These are phyloP conservation scores for Lottia gigantea DNA, from an alignment of 2,888 invertebrate genomes.

Conservation along the genomic window DNA sequence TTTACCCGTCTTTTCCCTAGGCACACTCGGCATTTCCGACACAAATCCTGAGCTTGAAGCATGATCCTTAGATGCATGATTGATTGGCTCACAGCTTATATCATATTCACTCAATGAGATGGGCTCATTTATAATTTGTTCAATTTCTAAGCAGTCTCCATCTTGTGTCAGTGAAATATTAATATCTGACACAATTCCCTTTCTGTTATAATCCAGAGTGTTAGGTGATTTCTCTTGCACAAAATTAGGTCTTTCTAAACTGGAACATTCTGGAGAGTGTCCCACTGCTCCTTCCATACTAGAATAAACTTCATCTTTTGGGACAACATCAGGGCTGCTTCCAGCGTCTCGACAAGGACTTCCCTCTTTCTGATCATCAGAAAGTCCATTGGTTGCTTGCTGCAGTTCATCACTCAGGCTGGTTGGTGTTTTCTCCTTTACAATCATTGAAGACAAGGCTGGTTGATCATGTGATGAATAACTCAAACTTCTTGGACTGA, in stretches of 20 bases:
- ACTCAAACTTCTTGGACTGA: too few species aligned
- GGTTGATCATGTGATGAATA: too few species aligned
- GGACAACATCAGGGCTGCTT: background rate
- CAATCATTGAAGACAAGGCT: too few species aligned
- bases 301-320: background rate
- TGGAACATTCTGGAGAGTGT: background rate
- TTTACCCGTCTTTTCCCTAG: too few species aligned
- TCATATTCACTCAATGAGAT: background rate
- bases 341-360: background rate
- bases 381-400: background rate
- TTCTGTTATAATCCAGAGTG: background rate
- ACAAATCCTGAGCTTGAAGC: background rate
- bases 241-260: background rate
- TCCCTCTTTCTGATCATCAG: background rate
- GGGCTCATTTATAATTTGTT: constrained; percentile 5
- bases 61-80: background rate
- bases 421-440: too few species aligned
- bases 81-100: background rate
- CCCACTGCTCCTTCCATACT: constrained; percentile 7
- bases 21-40: too few species aligned
- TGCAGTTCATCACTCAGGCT: background rate
- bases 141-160: constrained; percentile 1
- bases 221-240: background rate
- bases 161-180: constrained; percentile 1
- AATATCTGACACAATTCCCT: background rate